Conservation (phyloP, 2,888 invertebrate genomes). For the Himalopsyche tibetana region DNA sequence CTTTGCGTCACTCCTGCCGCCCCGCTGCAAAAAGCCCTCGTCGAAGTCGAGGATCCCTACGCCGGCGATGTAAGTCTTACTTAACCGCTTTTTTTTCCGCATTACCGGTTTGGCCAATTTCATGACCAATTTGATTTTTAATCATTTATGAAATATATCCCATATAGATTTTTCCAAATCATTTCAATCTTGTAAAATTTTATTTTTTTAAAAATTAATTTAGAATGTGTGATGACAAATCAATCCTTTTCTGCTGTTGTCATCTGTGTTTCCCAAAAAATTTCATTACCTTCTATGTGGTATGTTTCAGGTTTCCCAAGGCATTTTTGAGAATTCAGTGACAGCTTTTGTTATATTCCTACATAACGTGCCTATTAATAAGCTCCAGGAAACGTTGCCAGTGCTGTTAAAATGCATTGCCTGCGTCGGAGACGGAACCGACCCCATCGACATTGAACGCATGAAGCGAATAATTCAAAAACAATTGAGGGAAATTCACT, state of each 20-base stretch:
- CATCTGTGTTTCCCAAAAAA: no score
- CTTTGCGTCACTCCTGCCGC: conserved; percentile 91
- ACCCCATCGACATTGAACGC: conserved; percentile 84
- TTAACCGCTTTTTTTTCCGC: neutral
- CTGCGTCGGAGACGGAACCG: conserved; percentile 71
- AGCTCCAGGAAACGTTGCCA: conserved; percentile 79
- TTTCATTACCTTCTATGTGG: neutral
- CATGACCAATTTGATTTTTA: neutral
- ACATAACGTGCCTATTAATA: conserved; percentile 84
- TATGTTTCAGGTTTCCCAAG: conserved; percentile 79
- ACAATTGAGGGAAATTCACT: conserved; percentile 82
- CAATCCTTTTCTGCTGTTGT: no score
- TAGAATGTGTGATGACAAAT: no score
- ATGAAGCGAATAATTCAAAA: conserved; percentile 85
- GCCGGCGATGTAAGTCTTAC: conserved; percentile 83
- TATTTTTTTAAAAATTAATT: no score
- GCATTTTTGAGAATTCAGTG: conserved; percentile 84
- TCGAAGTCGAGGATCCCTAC: conserved; percentile 87
- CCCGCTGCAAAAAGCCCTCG: conserved; percentile 88
- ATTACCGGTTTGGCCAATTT: neutral
- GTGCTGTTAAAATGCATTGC: conserved; percentile 76
- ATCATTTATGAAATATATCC: neutral
- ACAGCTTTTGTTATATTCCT: conserved; percentile 83
- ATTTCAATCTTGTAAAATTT: no score
- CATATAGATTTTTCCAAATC: no score